Evolutionary conservation across 2,113 vertebrate species (phyloP).

Genomic region (Scolopax mira): DNA sequence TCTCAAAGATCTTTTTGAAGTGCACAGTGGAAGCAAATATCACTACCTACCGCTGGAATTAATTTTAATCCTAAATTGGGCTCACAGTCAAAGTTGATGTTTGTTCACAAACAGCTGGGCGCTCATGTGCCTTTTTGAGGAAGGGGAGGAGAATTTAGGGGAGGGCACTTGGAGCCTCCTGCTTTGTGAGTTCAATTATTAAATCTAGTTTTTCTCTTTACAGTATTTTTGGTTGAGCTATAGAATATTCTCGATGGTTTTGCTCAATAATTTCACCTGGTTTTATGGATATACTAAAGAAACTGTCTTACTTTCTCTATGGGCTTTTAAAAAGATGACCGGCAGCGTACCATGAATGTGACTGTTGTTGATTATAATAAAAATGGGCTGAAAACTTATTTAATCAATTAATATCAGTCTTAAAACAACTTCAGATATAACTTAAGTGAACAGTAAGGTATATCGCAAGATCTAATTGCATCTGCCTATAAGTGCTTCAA

Average conservation of each 20-base stretch:
- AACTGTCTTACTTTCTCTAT: background rate
- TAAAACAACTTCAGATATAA: background rate
- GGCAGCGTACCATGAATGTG: background rate
- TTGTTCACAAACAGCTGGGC: background rate
- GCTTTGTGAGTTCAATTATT: background rate
- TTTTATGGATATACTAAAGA: background rate
- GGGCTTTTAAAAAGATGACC: background rate
- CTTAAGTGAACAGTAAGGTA: rapidly evolving
- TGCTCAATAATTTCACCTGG: background rate
- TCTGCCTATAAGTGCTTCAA: background rate
- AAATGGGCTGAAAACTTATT: background rate
- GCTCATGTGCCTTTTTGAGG: background rate
- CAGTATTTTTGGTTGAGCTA: background rate
- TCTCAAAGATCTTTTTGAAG: background rate
- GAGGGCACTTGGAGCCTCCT: background rate
- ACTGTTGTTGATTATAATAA: background rate
- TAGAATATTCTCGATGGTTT: background rate
- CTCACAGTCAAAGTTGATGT: background rate
- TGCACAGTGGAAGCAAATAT: background rate
- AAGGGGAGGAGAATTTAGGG: background rate
- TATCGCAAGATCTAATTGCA: background rate
- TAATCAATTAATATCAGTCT: background rate
- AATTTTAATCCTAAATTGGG: background rate
- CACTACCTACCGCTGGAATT: background rate
- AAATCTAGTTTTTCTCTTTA: background rate